Conservation (phyloP, 1,140 invertebrate genomes). For the Scaptomyza hsui region DNA sequence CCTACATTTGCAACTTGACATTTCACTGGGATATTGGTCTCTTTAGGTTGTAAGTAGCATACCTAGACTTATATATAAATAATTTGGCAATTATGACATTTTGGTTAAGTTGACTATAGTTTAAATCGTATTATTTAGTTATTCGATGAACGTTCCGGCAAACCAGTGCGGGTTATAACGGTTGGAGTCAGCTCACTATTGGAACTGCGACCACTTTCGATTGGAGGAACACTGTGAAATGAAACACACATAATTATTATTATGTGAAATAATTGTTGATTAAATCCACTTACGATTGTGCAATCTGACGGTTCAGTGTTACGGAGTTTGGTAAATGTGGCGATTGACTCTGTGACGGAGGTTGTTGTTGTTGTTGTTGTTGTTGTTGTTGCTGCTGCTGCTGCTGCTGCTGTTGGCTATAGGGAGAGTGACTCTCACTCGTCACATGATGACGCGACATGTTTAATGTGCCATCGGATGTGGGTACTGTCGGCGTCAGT, state of each 20-base stretch:
- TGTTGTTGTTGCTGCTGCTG: conserved; percentile 37
- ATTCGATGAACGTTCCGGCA: conserved; percentile 81
- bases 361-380: conserved; percentile 54
- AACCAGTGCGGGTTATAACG: conserved; percentile 81
- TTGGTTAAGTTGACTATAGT: conserved; percentile 53
- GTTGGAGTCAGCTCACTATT: conserved; percentile 78
- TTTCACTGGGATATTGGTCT: conserved; percentile 49
- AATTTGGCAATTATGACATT: conserved; percentile 61
- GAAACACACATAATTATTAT: not conserved
- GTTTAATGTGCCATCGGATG: conserved; percentile 64
- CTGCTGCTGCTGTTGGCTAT: conserved; percentile 62
- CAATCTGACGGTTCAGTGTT: conserved; percentile 82
- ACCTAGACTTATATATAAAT: conserved; percentile 54
- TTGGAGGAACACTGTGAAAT: conserved; percentile 68
- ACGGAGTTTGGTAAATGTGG: conserved; percentile 78
- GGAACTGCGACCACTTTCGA: conserved; percentile 65
- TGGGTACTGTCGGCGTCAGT: conserved; percentile 41
- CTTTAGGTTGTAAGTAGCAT: conserved; percentile 1
- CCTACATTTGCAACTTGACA: not conserved
- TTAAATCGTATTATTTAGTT: conserved; percentile 54
- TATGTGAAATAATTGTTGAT: not conserved
- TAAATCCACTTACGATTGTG: conserved; percentile 78
- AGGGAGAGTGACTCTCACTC: conserved; percentile 75
- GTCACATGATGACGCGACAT: conserved; percentile 78
- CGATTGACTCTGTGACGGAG: conserved; percentile 78